phyloP scores from a whole-genome alignment of 2,113 vertebrate species.

The Glaucomys volans region DNA sequence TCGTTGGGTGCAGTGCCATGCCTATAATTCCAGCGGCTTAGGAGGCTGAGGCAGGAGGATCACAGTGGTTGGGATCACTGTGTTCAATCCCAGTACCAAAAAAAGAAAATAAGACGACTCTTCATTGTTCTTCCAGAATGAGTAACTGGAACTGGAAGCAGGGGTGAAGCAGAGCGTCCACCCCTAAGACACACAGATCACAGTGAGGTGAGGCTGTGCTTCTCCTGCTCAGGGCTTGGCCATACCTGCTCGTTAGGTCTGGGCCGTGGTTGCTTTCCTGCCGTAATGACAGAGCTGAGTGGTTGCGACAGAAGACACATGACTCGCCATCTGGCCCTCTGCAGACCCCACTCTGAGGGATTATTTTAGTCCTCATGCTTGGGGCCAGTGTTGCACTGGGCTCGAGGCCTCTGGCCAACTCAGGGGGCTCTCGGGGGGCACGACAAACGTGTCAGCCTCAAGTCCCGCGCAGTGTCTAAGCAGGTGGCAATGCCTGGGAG shows the following conservation, averaged over 20 bases:
- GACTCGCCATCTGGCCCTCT: background rate
- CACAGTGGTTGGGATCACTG: no score
- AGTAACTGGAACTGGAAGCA: background rate
- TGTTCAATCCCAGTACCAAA: no score
- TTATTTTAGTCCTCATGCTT: slow-evolving; percentile 50
- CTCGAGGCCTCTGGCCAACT: background rate
- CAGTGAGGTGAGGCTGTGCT: background rate
- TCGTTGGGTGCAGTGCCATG: no score
- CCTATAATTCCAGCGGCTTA: no score
- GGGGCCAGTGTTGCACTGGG: no score
- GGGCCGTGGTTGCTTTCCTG: background rate
- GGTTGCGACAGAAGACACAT: background rate
- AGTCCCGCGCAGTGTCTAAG: no score
- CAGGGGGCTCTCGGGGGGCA: background rate
- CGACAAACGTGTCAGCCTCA: background rate
- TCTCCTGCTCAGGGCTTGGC: background rate
- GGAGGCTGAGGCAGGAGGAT: no score
- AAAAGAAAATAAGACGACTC: no score
- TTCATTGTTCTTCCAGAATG: background rate
- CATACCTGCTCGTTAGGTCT: background rate
- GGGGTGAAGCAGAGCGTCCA: background rate
- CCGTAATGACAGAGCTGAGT: background rate
- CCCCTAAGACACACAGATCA: background rate
- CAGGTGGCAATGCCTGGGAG: no score
- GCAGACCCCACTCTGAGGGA: no score